Evolutionary conservation across 2,113 vertebrate genomes (phyloP).

Genomic region (Cheirogaleus medius): DNA sequence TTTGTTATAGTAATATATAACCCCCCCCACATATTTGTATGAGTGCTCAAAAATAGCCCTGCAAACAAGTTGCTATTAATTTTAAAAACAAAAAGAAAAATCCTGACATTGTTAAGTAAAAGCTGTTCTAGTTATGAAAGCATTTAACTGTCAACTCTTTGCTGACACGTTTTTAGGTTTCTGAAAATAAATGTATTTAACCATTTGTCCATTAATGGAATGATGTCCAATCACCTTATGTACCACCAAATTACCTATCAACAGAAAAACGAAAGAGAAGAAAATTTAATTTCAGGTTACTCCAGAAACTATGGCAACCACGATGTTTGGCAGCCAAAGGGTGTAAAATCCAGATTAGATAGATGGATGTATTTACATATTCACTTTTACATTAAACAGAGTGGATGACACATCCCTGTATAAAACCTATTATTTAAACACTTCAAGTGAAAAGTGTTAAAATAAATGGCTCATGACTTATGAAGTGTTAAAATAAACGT

Average conservation of each 20-base stretch:
- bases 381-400: conserved; percentile 86
- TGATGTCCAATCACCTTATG: conserved; percentile 36
- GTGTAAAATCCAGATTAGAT: conserved; percentile 75
- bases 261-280: conserved; percentile 44
- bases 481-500: conserved; percentile 88
- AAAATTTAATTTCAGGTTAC: conserved; percentile 62
- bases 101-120: not conserved
- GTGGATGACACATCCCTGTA: conserved; percentile 84
- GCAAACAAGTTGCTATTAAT: not conserved
- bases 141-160: conserved; percentile 4
- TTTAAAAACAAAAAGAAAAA: not conserved
- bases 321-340: conserved; percentile 70
- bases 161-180: conserved; percentile 24
- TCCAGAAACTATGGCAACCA: conserved; percentile 64
- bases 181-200: conserved; percentile 26
- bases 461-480: conserved; percentile 88
- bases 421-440: conserved; percentile 88
- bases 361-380: conserved; percentile 84
- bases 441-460: conserved; percentile 87
- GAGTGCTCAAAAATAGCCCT: not conserved
- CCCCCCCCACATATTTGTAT: too few species aligned
- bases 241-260: conserved; percentile 37
- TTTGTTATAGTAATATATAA: not conserved
- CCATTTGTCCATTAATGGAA: conserved; percentile 41
- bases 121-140: conserved; percentile 24